Percentiles rank a stretch among this genome's conserved stretches.
Evolutionary conservation across 2,888 invertebrate genomes (phyloP).

Genomic region (Eristalis tenax): DNA sequence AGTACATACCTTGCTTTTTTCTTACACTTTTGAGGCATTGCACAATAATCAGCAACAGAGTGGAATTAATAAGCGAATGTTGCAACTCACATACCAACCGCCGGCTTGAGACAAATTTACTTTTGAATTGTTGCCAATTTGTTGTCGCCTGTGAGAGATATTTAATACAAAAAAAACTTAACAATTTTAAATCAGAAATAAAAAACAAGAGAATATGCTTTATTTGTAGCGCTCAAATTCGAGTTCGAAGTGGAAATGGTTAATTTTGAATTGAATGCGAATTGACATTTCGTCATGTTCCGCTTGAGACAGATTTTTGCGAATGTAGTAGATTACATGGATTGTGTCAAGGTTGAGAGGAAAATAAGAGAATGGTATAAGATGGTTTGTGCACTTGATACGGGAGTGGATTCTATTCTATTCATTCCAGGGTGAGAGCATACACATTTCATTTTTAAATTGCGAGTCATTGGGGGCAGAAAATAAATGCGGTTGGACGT

Average conservation of each 20-base stretch:
- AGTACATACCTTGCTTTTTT: too few relatives aligned
- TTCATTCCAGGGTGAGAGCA: too few relatives aligned
- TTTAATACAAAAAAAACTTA: conserved; percentile 20
- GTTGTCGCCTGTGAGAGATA: too few relatives aligned
- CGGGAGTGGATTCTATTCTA: neutral
- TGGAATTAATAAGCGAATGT: neutral
- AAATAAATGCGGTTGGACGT: too few relatives aligned
- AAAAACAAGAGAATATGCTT: conserved; percentile 16
- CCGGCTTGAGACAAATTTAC: neutral
- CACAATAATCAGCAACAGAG: neutral
- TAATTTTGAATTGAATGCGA: conserved; percentile 15
- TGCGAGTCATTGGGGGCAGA: too few relatives aligned
- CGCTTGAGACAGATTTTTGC: neutral
- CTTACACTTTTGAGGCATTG: conserved; percentile 5
- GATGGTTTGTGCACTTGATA: neutral
- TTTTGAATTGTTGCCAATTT: neutral
- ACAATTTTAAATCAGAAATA: conserved; percentile 23
- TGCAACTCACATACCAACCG: conserved; percentile 13
- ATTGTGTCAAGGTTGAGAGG: neutral
- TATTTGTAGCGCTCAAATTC: neutral
- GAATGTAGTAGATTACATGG: conserved; percentile 18
- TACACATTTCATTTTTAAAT: too few relatives aligned
- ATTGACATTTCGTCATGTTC: neutral
- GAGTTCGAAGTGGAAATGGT: conserved; percentile 8
- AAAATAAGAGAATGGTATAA: neutral